Evolutionary conservation across 37 sponge, comb jelly and placozoan species (phyloP).

Genomic region (Halichondria panicea): DNA sequence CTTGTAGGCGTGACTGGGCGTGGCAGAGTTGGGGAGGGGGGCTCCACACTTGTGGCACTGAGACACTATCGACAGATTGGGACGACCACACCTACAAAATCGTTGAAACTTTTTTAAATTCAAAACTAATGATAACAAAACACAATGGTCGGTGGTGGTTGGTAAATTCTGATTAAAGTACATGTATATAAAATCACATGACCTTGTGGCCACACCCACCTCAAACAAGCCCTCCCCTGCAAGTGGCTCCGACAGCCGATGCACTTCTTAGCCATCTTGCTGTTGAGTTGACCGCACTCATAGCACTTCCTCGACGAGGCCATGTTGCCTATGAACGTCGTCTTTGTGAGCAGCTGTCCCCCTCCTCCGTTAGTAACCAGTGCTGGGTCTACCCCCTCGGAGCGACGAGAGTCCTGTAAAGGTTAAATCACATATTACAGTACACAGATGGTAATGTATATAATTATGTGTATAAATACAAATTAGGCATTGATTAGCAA

Average conservation of each 20-base stretch:
- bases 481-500: background rate
- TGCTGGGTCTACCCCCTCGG: background rate
- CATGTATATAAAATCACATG: background rate
- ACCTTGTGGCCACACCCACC: background rate
- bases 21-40: slow-evolving; percentile 27
- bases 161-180: too few relatives aligned
- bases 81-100: slow-evolving; percentile 51
- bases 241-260: slow-evolving; percentile 35
- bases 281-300: slow-evolving; percentile 60
- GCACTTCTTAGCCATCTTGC: slow-evolving; percentile 81
- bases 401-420: background rate
- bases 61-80: slow-evolving; percentile 62
- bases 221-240: slow-evolving; percentile 27
- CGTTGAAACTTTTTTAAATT: background rate
- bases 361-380: background rate
- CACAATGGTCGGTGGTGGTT: background rate
- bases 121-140: background rate
- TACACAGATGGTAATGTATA: too few relatives aligned
- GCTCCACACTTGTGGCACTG: slow-evolving; percentile 81
- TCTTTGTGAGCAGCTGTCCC: slow-evolving; percentile 16
- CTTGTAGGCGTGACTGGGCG: slow-evolving; percentile 42
- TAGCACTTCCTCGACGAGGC: slow-evolving; percentile 42
- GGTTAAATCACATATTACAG: too few relatives aligned
- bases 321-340: slow-evolving; percentile 24
- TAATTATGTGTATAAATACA: too few relatives aligned